Percentiles rank a stretch among this genome's conserved stretches.
phyloP scores from a whole-genome alignment of 2,113 vertebrate species.

The Hystrix brachyura region DNA sequence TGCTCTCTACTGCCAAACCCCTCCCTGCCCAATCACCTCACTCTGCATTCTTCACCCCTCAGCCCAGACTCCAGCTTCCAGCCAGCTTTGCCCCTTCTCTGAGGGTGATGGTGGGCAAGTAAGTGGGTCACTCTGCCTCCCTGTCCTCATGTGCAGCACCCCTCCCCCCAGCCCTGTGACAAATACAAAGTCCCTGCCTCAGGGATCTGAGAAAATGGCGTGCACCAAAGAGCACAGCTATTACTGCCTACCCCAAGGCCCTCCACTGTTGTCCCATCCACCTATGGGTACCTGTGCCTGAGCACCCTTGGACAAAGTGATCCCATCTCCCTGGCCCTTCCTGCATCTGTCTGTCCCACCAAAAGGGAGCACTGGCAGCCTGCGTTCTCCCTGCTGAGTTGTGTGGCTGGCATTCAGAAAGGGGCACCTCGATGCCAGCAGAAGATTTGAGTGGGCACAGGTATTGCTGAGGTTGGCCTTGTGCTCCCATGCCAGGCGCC shows the following conservation, averaged over 20 bases:
- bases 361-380: background rate
- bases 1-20: background rate
- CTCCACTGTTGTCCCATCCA: background rate
- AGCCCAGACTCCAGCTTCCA: background rate
- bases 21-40: background rate
- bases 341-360: background rate
- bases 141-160: background rate
- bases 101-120: background rate
- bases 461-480: background rate
- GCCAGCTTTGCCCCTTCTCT: background rate
- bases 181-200: background rate
- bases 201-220: background rate
- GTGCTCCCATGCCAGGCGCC: background rate
- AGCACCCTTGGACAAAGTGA: background rate
- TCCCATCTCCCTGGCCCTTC: background rate
- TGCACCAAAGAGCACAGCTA: background rate
- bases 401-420: too few relatives aligned
- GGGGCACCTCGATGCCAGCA: background rate
- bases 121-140: background rate
- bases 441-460: too few relatives aligned
- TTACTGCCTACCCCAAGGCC: background rate
- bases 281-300: background rate
- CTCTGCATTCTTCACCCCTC: background rate
- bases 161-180: background rate
- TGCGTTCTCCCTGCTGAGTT: background rate